Base-by-base conservation (phyloP, 2,797 vertebrate species). In the Crocidura indochinensis region DNA sequence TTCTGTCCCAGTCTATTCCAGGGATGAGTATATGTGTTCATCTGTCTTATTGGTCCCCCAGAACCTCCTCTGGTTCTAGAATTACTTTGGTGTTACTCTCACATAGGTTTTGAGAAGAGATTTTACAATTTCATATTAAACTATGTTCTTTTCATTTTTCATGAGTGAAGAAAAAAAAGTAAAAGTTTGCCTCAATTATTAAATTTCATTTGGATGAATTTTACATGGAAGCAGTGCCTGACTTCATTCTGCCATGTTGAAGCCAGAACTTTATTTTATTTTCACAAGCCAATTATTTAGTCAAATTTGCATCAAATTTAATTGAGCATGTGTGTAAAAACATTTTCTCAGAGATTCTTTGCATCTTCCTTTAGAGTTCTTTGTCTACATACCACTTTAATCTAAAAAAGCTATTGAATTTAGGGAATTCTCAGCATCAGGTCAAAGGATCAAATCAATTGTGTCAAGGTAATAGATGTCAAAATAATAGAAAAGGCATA, bases 121-220 rank as follows among this genome's bases (percentile, higher is more conserved):
- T 65, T 93, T 94, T 88, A 8, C 11, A 83, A 74, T 84, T 91
- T 91, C 51, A 4, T 74, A 22, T 80, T 91, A 83, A 88, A 60
- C 14, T 8, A 46, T 1, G 3, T 84, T 20, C 22, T 87, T 91
- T 77, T n/a, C 26, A 86, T 78, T 78, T 74, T 91, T 87, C 44
- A 82, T 91, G 73, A 75, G 24, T 84, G 38, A 38, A 38, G 38
- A 5, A 38, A 38, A 38, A 38, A 38, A 86, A 72, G 47, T 60
- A 26, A 88, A 72, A 79, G 2, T 46, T 76, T 24, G 49, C 11
- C 8, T 88, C 51, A 74, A 46, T 49, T 93, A 85, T 87, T 67
- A 38, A 47, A 9, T 53, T 72, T 86, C 9, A 90, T 62, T 64
- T 47, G 0, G 62, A 44, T 84, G 6, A 24, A 29, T 89, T 15